Evolutionary conservation across 2,888 invertebrate species (phyloP), one percentile per base, ranked within the genome.

Genomic region (Opisthograptis luteolata): DNA sequence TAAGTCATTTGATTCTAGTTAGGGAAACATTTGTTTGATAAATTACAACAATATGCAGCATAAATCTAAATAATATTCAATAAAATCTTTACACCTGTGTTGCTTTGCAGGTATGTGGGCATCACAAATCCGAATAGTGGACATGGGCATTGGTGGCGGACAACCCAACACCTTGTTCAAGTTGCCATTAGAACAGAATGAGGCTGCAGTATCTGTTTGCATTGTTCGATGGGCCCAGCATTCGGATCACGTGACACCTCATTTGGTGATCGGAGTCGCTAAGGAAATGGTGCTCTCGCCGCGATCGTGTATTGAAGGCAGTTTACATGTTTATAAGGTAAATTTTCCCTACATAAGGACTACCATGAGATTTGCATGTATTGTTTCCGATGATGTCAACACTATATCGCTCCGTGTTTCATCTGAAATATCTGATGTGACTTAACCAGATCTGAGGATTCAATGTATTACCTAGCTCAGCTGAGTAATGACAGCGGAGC

Each of bases 271-370:
- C 1, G 99, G 99, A 6, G 95, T 98, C 12, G 97, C 97, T 1
- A 96, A 96, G 74, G 98, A 98, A 72, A 92, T 97, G 64, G 94
- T 97, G 56, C 90, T 99, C 8, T 97, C 97, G 73, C 99, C 99
- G 0, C 92, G 97, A 40, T 93, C 95, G 19, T 95, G 96, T 64
- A 93, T 92, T 24, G 94, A 95, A 22, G 98, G 98, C 50, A 96
- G 94, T 76, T 91, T 99, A 52, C 96, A 97, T 74, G 96, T 98
- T 0, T 99, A 98, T 79, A 95, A 93, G 93, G 88, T 93, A 50
- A 59, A 14, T 15, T 19, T 17, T 8, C 7, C 4, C 5, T 7
- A 10, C 3, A 6, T 39, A 9, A 2, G 8, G n/a, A 27, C 13
- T 13, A 24, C 9, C 22, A 13, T 10, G 19, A 35, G 0, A 28